A percentile compares a stretch with the other conserved stretches of the same genome.
Evolutionary conservation across 2,888 invertebrate species (phyloP).

Genomic region (Eristalinus sepulchralis): DNA sequence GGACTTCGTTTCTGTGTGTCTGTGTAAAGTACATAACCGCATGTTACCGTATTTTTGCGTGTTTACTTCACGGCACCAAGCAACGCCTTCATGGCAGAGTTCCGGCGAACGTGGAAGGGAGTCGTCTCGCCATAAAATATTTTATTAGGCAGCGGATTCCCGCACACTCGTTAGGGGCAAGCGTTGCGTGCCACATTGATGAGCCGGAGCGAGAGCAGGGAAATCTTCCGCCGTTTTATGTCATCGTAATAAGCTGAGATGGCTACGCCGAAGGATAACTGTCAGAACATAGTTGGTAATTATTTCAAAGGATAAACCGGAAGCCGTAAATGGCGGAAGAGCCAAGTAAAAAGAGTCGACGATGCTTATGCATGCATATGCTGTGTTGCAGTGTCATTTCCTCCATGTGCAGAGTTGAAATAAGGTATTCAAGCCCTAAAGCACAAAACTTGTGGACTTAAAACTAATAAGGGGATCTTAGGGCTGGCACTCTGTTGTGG

Average conservation of each 20-base stretch:
- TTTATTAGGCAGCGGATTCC: slow-evolving; percentile 32
- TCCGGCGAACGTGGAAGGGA: background rate
- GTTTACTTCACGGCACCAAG: slow-evolving; percentile 37
- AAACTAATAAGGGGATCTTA: background rate
- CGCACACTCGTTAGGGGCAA: background rate
- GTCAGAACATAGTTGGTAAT: slow-evolving; percentile 53
- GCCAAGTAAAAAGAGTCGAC: slow-evolving; percentile 24
- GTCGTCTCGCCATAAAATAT: slow-evolving; percentile 44
- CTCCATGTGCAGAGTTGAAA: background rate
- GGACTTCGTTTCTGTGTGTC: background rate
- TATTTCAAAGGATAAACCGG: slow-evolving; percentile 45
- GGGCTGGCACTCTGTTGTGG: background rate
- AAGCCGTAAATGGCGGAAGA: slow-evolving; percentile 51
- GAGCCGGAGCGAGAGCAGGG: background rate
- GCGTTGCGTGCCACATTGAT: slow-evolving; percentile 41
- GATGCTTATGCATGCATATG: slow-evolving; percentile 20
- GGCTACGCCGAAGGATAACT: slow-evolving; percentile 35
- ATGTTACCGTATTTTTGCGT: slow-evolving; percentile 52
- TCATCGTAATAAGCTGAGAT: slow-evolving; percentile 51
- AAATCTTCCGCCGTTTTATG: slow-evolving; percentile 47
- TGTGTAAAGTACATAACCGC: slow-evolving; percentile 42
- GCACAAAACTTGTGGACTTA: background rate
- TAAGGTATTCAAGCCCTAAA: background rate
- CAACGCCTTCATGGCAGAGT: background rate
- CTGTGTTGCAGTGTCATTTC: slow-evolving; percentile 19